These are phyloP conservation scores for Colletes gigas DNA, from an alignment of 1,140 invertebrate species.

Conservation along the genomic window DNA sequence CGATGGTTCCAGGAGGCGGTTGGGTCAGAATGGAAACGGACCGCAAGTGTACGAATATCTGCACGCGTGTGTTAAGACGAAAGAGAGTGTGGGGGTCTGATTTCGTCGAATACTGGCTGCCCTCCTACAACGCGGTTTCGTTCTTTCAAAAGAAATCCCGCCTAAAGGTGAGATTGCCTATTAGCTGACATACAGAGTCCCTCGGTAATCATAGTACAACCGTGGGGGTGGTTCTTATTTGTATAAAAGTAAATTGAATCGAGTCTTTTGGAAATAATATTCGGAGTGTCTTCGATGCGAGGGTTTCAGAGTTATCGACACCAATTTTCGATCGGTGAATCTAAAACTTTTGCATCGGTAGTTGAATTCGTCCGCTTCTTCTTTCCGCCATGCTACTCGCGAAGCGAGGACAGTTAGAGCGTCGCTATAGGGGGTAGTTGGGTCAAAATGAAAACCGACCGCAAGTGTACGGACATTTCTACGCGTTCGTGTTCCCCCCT, in stretches of 20 bases:
- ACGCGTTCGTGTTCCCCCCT: not conserved
- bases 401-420: conserved; percentile 16
- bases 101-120: conserved; percentile 9
- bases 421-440: not conserved
- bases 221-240: too few relatives aligned
- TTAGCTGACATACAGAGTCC: too few relatives aligned
- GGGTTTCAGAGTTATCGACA: too few relatives aligned
- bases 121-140: too few relatives aligned
- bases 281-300: too few relatives aligned
- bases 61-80: conserved; percentile 15
- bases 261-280: too few relatives aligned
- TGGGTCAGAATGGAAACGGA: conserved; percentile 64
- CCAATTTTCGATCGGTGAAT: too few relatives aligned
- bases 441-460: conserved; percentile 33
- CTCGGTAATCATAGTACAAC: too few relatives aligned
- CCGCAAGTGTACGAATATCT: conserved; percentile 62
- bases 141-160: too few relatives aligned
- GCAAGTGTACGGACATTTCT: not conserved
- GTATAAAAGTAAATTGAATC: too few relatives aligned
- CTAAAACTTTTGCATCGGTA: not conserved
- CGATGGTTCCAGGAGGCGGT: conserved; percentile 49
- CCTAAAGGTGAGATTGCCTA: too few relatives aligned
- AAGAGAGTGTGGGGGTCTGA: not conserved
- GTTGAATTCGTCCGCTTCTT: not conserved
- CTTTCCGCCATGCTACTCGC: not conserved